phyloP scores from a whole-genome alignment of 2,113 vertebrate genomes.

The Peromyscus polionotus region DNA sequence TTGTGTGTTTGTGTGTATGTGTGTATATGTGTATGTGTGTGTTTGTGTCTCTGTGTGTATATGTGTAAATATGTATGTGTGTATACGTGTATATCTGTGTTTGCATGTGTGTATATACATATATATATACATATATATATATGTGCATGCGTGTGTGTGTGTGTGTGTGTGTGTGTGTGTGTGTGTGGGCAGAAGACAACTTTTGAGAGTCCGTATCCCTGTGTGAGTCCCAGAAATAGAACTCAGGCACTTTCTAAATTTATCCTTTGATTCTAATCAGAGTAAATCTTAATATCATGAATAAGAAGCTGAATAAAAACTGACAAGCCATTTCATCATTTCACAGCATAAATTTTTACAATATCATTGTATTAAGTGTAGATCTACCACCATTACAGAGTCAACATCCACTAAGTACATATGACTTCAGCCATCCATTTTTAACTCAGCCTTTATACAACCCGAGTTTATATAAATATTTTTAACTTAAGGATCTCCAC shows the following conservation, averaged over 20 bases:
- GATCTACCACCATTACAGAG: not conserved
- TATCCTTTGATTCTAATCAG: not conserved
- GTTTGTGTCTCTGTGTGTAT: too few relatives aligned
- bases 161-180: not conserved
- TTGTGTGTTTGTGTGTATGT: too few relatives aligned
- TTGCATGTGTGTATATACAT: not conserved
- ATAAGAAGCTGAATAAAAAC: not conserved
- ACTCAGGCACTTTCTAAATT: not conserved
- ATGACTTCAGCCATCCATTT: not conserved
- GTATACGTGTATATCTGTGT: too few relatives aligned
- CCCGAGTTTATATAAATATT: not conserved
- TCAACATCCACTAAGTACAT: not conserved
- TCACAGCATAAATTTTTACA: not conserved
- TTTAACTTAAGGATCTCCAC: not conserved
- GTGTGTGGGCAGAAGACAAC: not conserved
- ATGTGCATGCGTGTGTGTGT: too few relatives aligned
- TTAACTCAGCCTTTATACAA: not conserved
- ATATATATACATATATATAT: too few relatives aligned
- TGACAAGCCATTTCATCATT: slow-evolving; percentile 8
- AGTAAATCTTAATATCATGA: not conserved
- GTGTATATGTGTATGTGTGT: too few relatives aligned
- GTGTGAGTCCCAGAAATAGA: not conserved
- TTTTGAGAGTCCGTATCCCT: not conserved
- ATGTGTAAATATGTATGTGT: too few relatives aligned
- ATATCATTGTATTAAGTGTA: not conserved